phyloP scores from a whole-genome alignment of 2,888 invertebrate genomes.

The Omphaloscelis lunosa region DNA sequence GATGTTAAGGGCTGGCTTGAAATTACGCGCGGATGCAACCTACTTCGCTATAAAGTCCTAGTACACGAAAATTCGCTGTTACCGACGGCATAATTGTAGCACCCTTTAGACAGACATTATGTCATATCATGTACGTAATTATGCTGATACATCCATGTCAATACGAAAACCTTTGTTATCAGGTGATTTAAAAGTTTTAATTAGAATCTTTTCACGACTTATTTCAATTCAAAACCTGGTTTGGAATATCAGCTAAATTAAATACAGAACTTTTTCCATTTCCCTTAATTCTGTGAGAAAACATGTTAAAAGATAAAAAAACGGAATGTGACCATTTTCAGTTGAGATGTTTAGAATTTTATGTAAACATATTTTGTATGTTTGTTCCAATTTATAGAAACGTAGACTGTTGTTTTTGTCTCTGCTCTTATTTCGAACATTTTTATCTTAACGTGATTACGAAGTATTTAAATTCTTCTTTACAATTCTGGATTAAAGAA shows the following conservation, averaged over 20 bases:
- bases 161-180: conserved; percentile 20
- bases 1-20: conserved; percentile 73
- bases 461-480: conserved; percentile 46
- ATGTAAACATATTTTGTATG: conserved; percentile 10
- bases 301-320: conserved; percentile 50
- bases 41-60: conserved; percentile 19
- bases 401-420: conserved; percentile 10
- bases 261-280: conserved; percentile 69
- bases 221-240: conserved; percentile 50
- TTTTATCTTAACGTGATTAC: conserved; percentile 38
- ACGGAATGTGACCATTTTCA: conserved; percentile 45
- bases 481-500: conserved; percentile 31
- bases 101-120: neutral
- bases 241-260: conserved; percentile 53
- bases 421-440: conserved; percentile 37
- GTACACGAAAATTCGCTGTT: conserved; percentile 70
- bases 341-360: conserved; percentile 30
- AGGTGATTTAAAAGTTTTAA: conserved; percentile 54
- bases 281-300: conserved; percentile 48
- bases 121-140: neutral
- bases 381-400: conserved; percentile 14
- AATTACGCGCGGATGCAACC: conserved; percentile 70
- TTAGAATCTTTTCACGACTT: conserved; percentile 52
- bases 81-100: conserved; percentile 65
- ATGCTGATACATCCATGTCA: neutral